Evolutionary conservation across 2,797 vertebrate species (phyloP).

Genomic region (Sebastes hopkinsi): DNA sequence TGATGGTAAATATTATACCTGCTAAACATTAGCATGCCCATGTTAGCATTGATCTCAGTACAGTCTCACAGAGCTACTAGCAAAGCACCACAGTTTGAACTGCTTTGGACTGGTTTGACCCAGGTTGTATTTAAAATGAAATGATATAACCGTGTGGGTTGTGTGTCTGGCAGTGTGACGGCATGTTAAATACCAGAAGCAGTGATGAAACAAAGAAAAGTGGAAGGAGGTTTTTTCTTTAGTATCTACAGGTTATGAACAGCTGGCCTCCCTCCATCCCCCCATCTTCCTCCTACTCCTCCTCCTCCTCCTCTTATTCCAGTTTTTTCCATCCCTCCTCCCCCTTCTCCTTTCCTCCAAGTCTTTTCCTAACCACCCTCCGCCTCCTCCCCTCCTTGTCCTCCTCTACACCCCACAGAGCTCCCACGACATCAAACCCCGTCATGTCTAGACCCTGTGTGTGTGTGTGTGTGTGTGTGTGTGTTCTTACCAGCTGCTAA

Average conservation of each 20-base stretch:
- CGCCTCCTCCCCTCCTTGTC: not conserved
- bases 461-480: slow-evolving; percentile 25
- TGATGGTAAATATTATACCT: not conserved
- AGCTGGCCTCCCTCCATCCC: slow-evolving; percentile 21
- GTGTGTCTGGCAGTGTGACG: too few species aligned
- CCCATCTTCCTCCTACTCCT: too few species aligned
- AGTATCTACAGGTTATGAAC: not conserved
- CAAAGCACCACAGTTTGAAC: too few species aligned
- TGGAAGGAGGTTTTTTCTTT: not conserved
- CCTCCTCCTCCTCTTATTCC: not conserved
- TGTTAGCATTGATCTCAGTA: not conserved
- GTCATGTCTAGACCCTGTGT: slow-evolving; percentile 42
- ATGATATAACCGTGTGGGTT: too few species aligned
- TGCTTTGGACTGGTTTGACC: too few species aligned
- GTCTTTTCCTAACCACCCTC: not conserved
- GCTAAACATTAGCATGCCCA: not conserved
- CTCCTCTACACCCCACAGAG: slow-evolving; percentile 50
- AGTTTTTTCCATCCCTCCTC: not conserved
- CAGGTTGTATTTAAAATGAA: too few species aligned
- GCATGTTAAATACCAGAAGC: not conserved
- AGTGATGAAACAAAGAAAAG: not conserved
- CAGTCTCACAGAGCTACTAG: too few species aligned
- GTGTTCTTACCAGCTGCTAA: slow-evolving; percentile 68
- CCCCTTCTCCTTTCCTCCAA: not conserved
- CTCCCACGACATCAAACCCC: slow-evolving; percentile 72